These are phyloP conservation scores for Orius laevigatus DNA, from an alignment of 1,140 invertebrate genomes.

Conservation along the genomic window DNA sequence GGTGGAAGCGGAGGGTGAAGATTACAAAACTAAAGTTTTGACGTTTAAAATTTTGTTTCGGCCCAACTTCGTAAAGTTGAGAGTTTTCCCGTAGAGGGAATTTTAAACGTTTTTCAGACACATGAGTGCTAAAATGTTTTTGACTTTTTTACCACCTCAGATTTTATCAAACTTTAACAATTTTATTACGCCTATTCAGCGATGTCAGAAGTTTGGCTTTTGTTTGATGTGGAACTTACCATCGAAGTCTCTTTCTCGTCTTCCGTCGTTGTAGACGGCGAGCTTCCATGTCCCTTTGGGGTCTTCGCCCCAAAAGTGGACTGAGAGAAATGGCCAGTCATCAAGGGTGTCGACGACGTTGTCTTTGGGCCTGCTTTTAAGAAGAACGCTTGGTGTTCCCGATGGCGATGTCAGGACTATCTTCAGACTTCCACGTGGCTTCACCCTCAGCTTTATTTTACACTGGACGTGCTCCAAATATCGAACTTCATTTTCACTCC, in stretches of 20 bases:
- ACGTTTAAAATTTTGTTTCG: too few relatives aligned
- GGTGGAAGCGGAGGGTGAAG: too few relatives aligned
- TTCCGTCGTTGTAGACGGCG: slow-evolving; percentile 75
- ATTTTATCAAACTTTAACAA: too few relatives aligned
- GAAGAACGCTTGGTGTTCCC: slow-evolving; percentile 71
- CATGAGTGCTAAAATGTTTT: too few relatives aligned
- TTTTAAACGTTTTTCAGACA: too few relatives aligned
- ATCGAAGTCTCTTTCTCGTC: slow-evolving; percentile 19
- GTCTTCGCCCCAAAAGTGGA: slow-evolving; percentile 93
- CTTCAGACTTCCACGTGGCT: slow-evolving; percentile 71
- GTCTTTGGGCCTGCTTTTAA: slow-evolving; percentile 78
- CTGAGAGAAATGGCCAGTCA: slow-evolving; percentile 93
- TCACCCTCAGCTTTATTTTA: slow-evolving; percentile 66
- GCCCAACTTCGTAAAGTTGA: too few relatives aligned
- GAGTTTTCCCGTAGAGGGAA: too few relatives aligned
- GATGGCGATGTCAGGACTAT: slow-evolving; percentile 72
- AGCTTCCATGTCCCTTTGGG: slow-evolving; percentile 83
- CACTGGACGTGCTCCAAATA: slow-evolving; percentile 90
- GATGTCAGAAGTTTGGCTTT: too few relatives aligned
- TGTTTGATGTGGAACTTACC: too few relatives aligned
- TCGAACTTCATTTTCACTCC: slow-evolving; percentile 69
- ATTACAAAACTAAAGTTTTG: too few relatives aligned
- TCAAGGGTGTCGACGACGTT: slow-evolving; percentile 82
- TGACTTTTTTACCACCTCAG: too few relatives aligned
- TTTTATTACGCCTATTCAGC: too few relatives aligned